Evolutionary conservation across 2,113 vertebrate genomes (phyloP).

Genomic region (Muntiacus reevesi): DNA sequence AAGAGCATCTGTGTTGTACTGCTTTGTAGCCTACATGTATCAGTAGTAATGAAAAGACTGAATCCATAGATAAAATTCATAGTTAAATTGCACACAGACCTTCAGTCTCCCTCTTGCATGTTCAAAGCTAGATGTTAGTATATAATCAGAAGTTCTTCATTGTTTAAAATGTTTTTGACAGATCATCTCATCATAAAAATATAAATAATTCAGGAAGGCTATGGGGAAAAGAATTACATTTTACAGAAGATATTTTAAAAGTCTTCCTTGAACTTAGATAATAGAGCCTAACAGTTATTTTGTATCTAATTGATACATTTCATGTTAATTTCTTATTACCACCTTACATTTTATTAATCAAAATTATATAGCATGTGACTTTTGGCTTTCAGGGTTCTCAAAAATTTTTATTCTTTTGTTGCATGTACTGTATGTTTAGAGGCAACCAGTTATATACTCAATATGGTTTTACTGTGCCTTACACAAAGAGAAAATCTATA

Average conservation of each 20-base stretch:
- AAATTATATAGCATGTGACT: constrained; percentile 75
- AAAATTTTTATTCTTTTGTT: constrained; percentile 78
- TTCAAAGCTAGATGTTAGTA: constrained; percentile 49
- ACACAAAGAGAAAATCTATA: constrained; percentile 77
- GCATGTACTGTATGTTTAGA: constrained; percentile 83
- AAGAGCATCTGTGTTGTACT: constrained; percentile 52
- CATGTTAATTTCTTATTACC: constrained; percentile 78
- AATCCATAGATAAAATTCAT: constrained; percentile 63
- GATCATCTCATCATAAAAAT: constrained; percentile 58
- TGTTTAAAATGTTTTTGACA: constrained; percentile 44
- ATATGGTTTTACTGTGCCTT: constrained; percentile 86
- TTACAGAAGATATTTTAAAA: constrained; percentile 66
- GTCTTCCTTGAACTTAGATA: constrained; percentile 76
- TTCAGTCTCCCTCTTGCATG: constrained; percentile 66
- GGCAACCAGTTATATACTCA: constrained; percentile 74
- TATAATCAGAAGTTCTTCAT: not conserved
- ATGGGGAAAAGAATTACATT: constrained; percentile 49
- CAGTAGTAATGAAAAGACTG: constrained; percentile 69
- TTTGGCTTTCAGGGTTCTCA: constrained; percentile 79
- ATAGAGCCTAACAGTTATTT: constrained; percentile 76
- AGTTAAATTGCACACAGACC: constrained; percentile 69
- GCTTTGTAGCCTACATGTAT: constrained; percentile 51
- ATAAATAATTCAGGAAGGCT: constrained; percentile 57
- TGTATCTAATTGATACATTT: constrained; percentile 76
- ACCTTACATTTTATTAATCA: constrained; percentile 77